Conservation (phyloP, 2,888 invertebrate species). For the Merodon equestris region DNA sequence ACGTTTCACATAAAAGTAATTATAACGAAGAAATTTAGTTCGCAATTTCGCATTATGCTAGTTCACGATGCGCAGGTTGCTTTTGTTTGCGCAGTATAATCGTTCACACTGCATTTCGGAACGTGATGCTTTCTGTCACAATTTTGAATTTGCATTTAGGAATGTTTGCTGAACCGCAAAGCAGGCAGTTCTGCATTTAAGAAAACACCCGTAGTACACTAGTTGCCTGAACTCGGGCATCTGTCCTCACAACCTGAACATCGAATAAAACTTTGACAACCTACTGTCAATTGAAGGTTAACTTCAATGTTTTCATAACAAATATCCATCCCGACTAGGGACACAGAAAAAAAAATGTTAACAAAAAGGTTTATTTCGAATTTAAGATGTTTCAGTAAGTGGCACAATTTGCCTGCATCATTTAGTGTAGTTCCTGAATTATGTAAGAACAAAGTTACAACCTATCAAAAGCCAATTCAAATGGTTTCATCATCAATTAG, state of each 20-base stretch:
- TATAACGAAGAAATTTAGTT: too few relatives aligned
- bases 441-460: constrained; percentile 17
- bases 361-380: constrained; percentile 23
- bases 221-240: background rate
- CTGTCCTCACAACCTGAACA: background rate
- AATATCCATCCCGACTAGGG: background rate
- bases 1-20: too few relatives aligned
- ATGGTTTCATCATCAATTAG: constrained; percentile 1
- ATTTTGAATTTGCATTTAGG: too few relatives aligned
- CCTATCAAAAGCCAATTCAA: background rate
- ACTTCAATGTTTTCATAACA: constrained; percentile 56
- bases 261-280: background rate
- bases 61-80: too few relatives aligned
- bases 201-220: too few relatives aligned
- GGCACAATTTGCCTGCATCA: background rate
- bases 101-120: too few relatives aligned
- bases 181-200: too few relatives aligned
- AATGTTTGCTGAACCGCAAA: too few relatives aligned
- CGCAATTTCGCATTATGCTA: too few relatives aligned
- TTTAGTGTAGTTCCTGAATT: background rate
- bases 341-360: constrained; percentile 23
- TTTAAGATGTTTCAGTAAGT: constrained; percentile 35
- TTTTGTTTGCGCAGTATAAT: too few relatives aligned
- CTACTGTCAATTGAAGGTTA: constrained; percentile 25
- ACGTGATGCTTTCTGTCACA: too few relatives aligned